Evolutionary conservation across 2,113 vertebrate genomes (phyloP), one percentile per base, ranked within the genome.

Genomic region (Cyanoderma ruficeps): DNA sequence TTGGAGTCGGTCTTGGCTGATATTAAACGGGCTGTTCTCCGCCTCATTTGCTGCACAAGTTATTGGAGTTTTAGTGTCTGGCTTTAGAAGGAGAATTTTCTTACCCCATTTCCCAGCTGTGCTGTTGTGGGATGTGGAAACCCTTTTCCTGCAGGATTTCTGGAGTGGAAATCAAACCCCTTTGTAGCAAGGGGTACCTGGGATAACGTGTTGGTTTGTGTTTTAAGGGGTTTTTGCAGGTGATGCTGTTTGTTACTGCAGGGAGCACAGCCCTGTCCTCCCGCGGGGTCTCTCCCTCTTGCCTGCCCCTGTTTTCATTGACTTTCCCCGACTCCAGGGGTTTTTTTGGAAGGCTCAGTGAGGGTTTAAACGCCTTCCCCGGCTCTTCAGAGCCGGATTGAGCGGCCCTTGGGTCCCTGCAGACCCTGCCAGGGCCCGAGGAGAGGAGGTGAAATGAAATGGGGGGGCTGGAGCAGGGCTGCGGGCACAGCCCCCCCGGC

Each of bases 121-220:
- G 65, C 75, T 42, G n/a, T 3, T 37, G 80, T 31, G 77, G 65
- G 20, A n/a, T 2, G 60, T 23, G 64, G 15, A 65, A 31, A 35
- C 6, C 6, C 27, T n/a, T 70, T 59, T 50, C 35, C 52, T 60
- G 70, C 42, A 25, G 59, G 27, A 19, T 77, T 77, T 35, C 63
- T 37, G 64, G 71, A 49, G 61, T 35, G 2, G 65, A 46, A 82
- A 57, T 77, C 14, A 39, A 81, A 53, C 2, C 30, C 9, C 46
- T 77, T 59, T 61, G 70, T 3, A 61, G 65, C 0, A 0, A 70
- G 67, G 2, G 0, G 2, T 41, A 18, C 50, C 49, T n/a, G 61
- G 53, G 85, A 1, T 46, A 1, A 17, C 0, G 21, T 5, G 0
- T 2, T 1, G 27, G 3, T 11, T 49, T 50, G 50, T 33, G 1